These are phyloP conservation scores for Epizoanthus illoricatus DNA, from an alignment of 92 coral and sea anemone genomes.

Conservation along the genomic window DNA sequence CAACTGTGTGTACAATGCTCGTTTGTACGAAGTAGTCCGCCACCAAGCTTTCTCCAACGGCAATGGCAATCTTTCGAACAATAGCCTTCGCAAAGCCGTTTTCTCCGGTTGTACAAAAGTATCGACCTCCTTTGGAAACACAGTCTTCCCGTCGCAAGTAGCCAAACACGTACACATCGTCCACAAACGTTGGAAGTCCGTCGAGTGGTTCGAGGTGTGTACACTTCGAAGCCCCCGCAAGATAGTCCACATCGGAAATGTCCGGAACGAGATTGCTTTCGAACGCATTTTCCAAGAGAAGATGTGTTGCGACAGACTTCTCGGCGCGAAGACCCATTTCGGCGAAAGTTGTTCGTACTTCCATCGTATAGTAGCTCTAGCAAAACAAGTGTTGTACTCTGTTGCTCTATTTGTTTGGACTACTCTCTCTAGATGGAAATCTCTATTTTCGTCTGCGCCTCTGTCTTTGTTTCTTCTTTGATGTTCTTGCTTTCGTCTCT, in stretches of 20 bases:
- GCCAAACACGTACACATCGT: too few relatives aligned
- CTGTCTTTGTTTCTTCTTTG: too few relatives aligned
- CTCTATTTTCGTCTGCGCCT: too few relatives aligned
- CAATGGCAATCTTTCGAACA: constrained; percentile 21
- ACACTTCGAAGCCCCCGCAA: constrained; percentile 2
- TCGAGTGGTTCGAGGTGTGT: constrained; percentile 14
- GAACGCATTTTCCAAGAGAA: constrained; percentile 26
- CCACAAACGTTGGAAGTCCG: constrained; percentile 29
- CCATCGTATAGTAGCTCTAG: too few relatives aligned
- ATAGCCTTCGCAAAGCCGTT: constrained; percentile 20
- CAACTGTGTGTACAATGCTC: constrained; percentile 37
- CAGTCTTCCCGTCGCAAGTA: constrained; percentile 1
- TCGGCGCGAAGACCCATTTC: background rate
- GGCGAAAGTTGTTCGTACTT: too few relatives aligned
- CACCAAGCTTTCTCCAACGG: constrained; percentile 13
- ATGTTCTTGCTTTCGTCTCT: constrained; percentile 39
- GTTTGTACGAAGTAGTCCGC: background rate
- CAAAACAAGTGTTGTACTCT: too few relatives aligned
- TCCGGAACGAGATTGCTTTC: constrained; percentile 33
- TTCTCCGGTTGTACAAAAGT: constrained; percentile 25
- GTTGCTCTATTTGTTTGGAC: too few relatives aligned
- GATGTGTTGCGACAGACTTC: constrained; percentile 6
- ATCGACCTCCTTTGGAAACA: background rate
- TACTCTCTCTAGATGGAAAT: too few relatives aligned
- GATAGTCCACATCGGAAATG: constrained; percentile 36